These are phyloP conservation scores for Corydoras sp. DNA, from an alignment of 2,113 vertebrate genomes.

Conservation along the genomic window DNA sequence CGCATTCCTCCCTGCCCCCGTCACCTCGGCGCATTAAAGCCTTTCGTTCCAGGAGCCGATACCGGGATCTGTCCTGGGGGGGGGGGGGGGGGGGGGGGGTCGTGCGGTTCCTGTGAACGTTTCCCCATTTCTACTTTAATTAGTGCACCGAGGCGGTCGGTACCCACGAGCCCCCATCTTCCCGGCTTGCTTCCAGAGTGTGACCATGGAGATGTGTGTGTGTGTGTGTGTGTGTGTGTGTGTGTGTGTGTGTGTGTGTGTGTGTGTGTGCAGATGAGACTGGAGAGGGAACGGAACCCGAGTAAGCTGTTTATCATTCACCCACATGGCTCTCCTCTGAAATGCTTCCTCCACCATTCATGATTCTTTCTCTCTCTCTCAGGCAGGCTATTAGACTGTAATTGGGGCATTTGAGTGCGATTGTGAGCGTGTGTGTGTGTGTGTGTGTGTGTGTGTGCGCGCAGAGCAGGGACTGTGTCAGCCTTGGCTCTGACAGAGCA, in stretches of 20 bases:
- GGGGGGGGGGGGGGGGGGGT: neutral
- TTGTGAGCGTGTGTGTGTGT: too few relatives aligned
- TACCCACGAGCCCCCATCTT: neutral
- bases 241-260: conserved; percentile 15
- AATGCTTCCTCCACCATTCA: conserved; percentile 18
- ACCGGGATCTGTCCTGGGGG: neutral
- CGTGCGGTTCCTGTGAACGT: conserved; percentile 37
- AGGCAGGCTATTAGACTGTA: conserved; percentile 68
- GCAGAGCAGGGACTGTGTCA: neutral
- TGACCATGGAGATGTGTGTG: conserved; percentile 24
- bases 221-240: conserved; percentile 11
- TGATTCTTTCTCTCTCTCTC: conserved; percentile 32
- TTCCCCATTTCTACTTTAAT: conserved; percentile 41
- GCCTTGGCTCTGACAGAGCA: conserved; percentile 49
- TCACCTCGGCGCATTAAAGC: conserved; percentile 21
- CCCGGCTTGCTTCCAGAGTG: conserved; percentile 19
- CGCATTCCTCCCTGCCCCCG: conserved; percentile 15
- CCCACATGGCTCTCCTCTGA: neutral
- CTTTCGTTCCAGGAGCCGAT: conserved; percentile 18
- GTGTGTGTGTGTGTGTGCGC: conserved; percentile 17
- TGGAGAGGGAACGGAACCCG: conserved; percentile 22
- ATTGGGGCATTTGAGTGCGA: conserved; percentile 62
- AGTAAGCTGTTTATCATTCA: conserved; percentile 17
- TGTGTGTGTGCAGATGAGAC: conserved; percentile 24
- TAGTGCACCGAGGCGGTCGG: neutral